Conservation (phyloP, 2,113 vertebrate genomes). For the Odontophorus gujanensis region DNA sequence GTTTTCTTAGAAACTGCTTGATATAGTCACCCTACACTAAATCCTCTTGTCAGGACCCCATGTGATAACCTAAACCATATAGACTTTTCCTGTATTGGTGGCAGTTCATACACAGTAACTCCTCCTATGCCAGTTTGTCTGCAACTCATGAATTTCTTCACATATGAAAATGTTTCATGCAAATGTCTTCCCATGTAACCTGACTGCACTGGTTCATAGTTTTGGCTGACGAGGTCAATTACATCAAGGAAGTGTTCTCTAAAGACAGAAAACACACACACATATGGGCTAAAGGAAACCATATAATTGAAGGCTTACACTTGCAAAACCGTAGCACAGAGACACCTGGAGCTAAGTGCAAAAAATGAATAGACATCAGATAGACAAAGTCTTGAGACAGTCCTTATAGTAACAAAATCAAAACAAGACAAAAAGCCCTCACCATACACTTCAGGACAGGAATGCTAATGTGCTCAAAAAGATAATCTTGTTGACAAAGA, state of each 20-base stretch:
- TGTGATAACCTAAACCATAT: slow-evolving; percentile 23
- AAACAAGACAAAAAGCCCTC: background rate
- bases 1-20: slow-evolving; percentile 72
- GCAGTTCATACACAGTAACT: background rate
- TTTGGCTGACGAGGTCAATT: background rate
- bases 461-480: background rate
- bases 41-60: slow-evolving; percentile 10
- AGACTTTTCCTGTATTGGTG: background rate
- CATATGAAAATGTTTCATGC: background rate
- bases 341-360: background rate
- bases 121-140: background rate
- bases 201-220: background rate
- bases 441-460: background rate
- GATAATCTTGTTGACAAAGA: background rate
- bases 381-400: background rate
- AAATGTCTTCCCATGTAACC: slow-evolving; percentile 23
- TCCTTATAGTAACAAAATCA: background rate
- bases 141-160: background rate
- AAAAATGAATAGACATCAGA: background rate
- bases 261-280: background rate
- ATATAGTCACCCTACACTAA: slow-evolving; percentile 54
- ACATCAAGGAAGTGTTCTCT: background rate
- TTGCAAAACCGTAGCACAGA: background rate
- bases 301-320: background rate
- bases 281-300: background rate